Evolutionary conservation across 35 echinoderm and acorn worm species (phyloP), one percentile per base, ranked within the genome.

Genomic region (Ophioderma brevispina): DNA sequence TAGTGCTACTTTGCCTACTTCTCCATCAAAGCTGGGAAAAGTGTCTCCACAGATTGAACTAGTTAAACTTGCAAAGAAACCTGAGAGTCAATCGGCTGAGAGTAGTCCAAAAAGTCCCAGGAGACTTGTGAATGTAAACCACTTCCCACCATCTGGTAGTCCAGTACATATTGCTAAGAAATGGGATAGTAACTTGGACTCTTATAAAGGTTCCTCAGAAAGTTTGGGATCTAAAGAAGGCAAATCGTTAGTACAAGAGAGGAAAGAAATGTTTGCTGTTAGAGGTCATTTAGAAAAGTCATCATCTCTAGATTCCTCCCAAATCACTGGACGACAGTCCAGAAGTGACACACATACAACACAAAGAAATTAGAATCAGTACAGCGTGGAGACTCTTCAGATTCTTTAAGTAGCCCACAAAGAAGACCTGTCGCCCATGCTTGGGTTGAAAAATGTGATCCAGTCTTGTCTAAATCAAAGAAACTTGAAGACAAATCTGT

Each of bases 401-500:
- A 96, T 42, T 93, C 94, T 13, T 81, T 84, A 18, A 89, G 87
- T 64, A 88, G 78, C 19, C 63, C 19, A 10, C 40, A 40, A 43
- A 38, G 50, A 46, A 42, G 25, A 32, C 83, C 32, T 35, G 40
- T 33, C 6, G 83, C 36, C 4, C 25, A 38, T 23, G 32, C 19
- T 49, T 37, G 83, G 83, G 83, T 36, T 35, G 78, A 80, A 1
- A 40, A 37, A 37, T 18, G 84, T 55, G 19, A 85, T 19, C 83
- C 83, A 35, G 55, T 85, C 13, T 59, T 85, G 13, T 64, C 63
- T 23, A 52, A 59, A 33, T 36, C 43, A 35, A 31, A 85, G 83
- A 85, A 85, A 70, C 43, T 31, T 23, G 83, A 85, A 37, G 83
- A 85, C 33, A 85, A 59, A 63, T 85, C 83, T 52, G 94, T 96